Conservation (phyloP, 2,113 vertebrate species). For the Psephotus haematonotus region DNA sequence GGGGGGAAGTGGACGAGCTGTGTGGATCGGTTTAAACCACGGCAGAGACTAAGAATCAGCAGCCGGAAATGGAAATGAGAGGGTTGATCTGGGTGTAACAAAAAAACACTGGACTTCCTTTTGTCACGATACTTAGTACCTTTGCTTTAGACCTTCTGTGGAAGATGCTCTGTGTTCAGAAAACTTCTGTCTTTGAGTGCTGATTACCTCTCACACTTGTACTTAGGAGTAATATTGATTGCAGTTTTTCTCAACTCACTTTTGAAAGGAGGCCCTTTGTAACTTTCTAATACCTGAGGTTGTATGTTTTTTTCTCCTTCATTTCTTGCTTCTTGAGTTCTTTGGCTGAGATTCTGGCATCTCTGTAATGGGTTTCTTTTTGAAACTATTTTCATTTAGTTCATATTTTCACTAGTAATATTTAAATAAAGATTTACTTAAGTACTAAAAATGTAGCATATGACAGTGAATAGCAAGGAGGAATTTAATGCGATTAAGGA, state of each 20-base stretch:
- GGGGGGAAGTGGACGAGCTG: no score
- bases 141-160: neutral
- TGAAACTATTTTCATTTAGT: neutral
- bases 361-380: neutral
- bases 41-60: neutral
- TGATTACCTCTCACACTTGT: neutral
- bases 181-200: neutral
- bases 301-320: neutral
- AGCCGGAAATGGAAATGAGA: neutral
- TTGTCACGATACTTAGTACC: neutral
- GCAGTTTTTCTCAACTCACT: neutral
- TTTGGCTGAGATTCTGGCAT: neutral
- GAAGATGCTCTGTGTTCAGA: neutral
- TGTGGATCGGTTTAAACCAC: no score
- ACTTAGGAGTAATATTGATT: neutral
- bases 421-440: neutral
- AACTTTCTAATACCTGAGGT: neutral
- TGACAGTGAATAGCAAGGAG: neutral
- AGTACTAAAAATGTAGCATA: neutral
- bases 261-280: neutral
- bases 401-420: neutral
- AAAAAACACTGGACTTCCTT: fast-evolving
- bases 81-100: neutral
- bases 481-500: neutral
- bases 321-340: neutral